Evolutionary conservation across 2,797 vertebrate species (phyloP).

Genomic region (Gallinago stenura): DNA sequence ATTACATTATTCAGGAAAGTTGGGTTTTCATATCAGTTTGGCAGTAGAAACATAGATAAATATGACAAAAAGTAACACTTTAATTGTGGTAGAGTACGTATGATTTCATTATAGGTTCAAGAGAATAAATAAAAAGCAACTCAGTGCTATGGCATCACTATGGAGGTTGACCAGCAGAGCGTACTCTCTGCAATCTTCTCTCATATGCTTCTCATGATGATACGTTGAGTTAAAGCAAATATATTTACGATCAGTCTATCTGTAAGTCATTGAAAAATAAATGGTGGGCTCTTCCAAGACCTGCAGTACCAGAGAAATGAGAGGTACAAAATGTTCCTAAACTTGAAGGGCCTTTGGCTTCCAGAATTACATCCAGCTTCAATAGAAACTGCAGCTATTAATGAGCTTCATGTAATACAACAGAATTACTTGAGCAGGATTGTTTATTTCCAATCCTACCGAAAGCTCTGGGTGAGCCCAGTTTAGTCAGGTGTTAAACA

Average conservation of each 20-base stretch:
- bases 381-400: neutral
- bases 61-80: neutral
- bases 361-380: neutral
- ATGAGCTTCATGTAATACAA: neutral
- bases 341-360: neutral
- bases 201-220: neutral
- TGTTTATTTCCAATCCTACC: neutral
- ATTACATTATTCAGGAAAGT: neutral
- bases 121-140: neutral
- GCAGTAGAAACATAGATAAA: neutral
- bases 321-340: neutral
- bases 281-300: neutral
- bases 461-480: conserved; percentile 9
- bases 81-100: neutral
- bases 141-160: neutral
- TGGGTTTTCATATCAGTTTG: neutral
- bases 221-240: neutral
- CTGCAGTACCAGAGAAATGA: neutral
- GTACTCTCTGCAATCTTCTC: neutral
- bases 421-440: neutral
- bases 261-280: neutral
- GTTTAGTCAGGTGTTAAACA: conserved; percentile 31
- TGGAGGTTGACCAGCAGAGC: neutral
- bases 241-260: neutral
- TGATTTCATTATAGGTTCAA: neutral